Base-by-base conservation (phyloP, 2,113 vertebrate genomes). In the Riparia riparia region DNA sequence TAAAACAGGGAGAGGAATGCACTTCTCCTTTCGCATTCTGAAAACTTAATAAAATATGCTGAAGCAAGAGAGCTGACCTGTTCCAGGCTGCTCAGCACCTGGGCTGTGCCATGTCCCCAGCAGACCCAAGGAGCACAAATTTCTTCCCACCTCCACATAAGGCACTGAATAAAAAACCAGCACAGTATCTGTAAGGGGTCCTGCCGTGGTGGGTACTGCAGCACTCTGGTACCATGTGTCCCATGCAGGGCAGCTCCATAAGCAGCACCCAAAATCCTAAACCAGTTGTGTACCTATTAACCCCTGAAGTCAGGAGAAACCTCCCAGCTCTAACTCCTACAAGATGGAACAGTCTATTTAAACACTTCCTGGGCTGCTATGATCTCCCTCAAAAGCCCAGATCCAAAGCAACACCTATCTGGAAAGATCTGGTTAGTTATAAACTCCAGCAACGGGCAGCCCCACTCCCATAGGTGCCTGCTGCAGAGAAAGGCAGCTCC, bases 141-240 rank as follows among this genome's bases (percentile, higher is more conserved):
- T 20, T 58, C 65, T 47, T 41, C 69, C 31, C 34, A 42, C 6
- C 17, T 70, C 69, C 28, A 28, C 0, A 0, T 15, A 20, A 78
- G 29, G 12, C 25, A 45, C 17, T 83, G 42, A 82, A 24, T 47
- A n/a, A 45, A 5, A 31, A 77, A 24, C 0, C 28, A 70, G 44
- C 31, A 57, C n/a, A 65, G 13, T 4, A 3, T 15, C 11, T 86
- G 34, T 49, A 44, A 42, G 29, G 14, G 11, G 5, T 49, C 9
- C 71, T 86, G 63, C 34, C 22, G 5, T 25, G 18, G 17, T 31
- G 19, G 22, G 26, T 60, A n/a, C 66, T 94, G 49, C 51, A 32
- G 9, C 29, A 32, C 19, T 26, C 34, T 41, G 45, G 13, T 61
- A 25, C 39, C 6, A 18, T 4, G 6, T 39, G 6, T 70, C 29